Percentiles rank a stretch among this genome's conserved stretches.
These are phyloP conservation scores for Dascyllus trimaculatus DNA, from an alignment of 2,113 vertebrate species.

Conservation along the genomic window DNA sequence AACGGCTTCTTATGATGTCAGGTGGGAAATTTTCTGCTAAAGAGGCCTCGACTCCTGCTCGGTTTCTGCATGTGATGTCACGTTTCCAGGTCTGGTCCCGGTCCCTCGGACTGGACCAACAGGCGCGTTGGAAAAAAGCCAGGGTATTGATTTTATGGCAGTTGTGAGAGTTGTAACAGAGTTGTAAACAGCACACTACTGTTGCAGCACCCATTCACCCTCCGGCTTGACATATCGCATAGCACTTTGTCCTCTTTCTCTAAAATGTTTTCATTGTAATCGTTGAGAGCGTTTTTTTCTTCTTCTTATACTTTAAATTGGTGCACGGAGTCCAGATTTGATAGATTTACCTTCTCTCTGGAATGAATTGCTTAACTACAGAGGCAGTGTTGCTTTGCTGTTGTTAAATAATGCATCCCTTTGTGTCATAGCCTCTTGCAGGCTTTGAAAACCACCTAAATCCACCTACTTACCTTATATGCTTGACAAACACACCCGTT, in stretches of 20 bases:
- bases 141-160: slow-evolving; percentile 65
- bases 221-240: slow-evolving; percentile 21
- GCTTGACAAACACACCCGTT: not conserved
- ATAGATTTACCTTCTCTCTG: slow-evolving; percentile 10
- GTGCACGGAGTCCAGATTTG: not conserved
- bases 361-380: not conserved
- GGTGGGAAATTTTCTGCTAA: not conserved
- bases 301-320: not conserved
- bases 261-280: slow-evolving; percentile 10
- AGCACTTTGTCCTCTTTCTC: not conserved
- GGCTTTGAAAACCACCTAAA: not conserved
- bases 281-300: not conserved
- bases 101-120: slow-evolving; percentile 13
- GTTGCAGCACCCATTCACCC: slow-evolving; percentile 39
- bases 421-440: not conserved
- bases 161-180: slow-evolving; percentile 53
- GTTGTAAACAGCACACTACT: slow-evolving; percentile 38
- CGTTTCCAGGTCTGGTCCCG: slow-evolving; percentile 12
- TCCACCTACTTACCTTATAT: slow-evolving; percentile 19
- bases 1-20: not conserved
- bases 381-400: not conserved
- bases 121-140: slow-evolving; percentile 40
- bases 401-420: slow-evolving; percentile 11
- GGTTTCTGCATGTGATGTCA: slow-evolving; percentile 18
- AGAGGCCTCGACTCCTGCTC: slow-evolving; percentile 10